Evolutionary conservation across 2,113 vertebrate genomes (phyloP).

Genomic region (Ibidorhyncha struthersii): DNA sequence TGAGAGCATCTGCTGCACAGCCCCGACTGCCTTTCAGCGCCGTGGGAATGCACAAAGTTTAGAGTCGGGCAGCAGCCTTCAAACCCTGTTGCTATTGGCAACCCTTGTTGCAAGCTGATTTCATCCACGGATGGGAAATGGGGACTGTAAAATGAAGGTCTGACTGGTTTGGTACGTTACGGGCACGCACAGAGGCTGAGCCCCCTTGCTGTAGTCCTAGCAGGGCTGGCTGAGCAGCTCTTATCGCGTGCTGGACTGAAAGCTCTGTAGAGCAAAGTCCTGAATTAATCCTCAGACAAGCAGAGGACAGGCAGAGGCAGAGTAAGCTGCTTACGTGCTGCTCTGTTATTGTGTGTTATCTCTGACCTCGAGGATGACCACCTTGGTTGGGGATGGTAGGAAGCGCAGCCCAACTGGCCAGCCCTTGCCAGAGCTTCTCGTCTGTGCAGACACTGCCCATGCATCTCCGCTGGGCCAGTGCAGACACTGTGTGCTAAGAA

Average conservation of each 20-base stretch:
- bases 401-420: neutral
- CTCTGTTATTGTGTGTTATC: neutral
- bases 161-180: neutral
- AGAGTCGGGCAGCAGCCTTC: neutral
- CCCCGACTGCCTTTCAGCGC: neutral
- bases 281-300: neutral
- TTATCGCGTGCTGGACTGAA: neutral
- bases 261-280: neutral
- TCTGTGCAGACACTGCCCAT: neutral
- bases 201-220: neutral
- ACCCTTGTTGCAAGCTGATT: neutral
- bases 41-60: neutral
- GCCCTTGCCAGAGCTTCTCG: neutral
- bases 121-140: neutral
- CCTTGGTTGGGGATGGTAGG: neutral
- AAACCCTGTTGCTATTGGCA: neutral
- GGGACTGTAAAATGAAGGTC: neutral
- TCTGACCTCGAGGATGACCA: neutral
- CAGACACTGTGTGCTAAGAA: neutral
- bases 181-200: neutral
- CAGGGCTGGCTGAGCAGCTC: neutral
- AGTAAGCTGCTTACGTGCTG: neutral
- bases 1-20: neutral
- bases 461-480: accelerated
- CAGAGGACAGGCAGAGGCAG: neutral